Evolutionary conservation across 2,113 vertebrate genomes (phyloP), one percentile per base, ranked within the genome.

Genomic region (Fulmarus glacialis): DNA sequence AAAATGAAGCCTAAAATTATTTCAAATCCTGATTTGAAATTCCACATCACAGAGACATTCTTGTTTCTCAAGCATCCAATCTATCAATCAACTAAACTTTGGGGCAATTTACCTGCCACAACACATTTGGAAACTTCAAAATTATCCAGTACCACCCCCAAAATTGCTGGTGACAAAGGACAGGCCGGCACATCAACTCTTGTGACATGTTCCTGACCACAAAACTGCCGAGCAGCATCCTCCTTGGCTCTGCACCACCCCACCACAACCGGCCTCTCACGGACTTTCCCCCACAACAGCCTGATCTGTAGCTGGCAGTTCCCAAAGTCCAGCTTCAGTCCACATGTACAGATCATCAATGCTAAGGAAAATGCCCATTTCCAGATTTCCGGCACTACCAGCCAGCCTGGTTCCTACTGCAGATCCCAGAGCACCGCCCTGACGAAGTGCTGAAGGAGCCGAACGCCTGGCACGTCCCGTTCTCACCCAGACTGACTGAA

Each of bases 391-490:
- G 3, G 62, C 38, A 26, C 32, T 36, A 63, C 62, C 85, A 64
- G 48, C 43, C 55, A 64, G 67, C 22, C 55, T 22, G 26, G 74
- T 53, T 89, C 62, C 63, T 34, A 8, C 45, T 59, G 74, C 47
- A 83, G 47, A 56, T 62, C 52, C 83, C 42, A 50, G n/a, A 56
- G 53, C 32, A 52, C 36, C 3, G 2, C 26, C 84, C 79, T 52
- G 24, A 63, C 0, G 0, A 52, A 40, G n/a, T 2, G 8, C 56
- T 47, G n/a, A 36, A 53, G 56, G 68, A 92, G 55, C 62, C 5
- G 1, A 73, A 68, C 0, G 10, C 43, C 64, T 21, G 11, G 8
- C 64, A 68, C 2, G 3, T 40, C 82, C 47, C 3, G 1, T 56
- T 43, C 64, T 22, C 59, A 73, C 87, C 64, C 77, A 62, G 34